These are phyloP conservation scores for Xanthorhoe designata DNA, from an alignment of 2,888 invertebrate species.

Conservation along the genomic window DNA sequence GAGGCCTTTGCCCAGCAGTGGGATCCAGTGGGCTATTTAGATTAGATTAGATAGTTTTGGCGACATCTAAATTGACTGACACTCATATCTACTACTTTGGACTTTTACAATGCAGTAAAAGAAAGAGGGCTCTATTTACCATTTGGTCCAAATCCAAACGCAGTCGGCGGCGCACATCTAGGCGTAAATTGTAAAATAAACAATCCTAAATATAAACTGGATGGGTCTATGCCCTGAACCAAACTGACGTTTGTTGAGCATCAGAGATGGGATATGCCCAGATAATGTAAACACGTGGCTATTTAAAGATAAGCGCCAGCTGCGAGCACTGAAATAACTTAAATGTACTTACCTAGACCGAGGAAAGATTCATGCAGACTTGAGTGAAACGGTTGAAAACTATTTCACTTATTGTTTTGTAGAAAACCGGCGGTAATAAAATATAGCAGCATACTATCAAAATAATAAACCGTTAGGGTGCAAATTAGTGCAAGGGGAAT, in stretches of 20 bases:
- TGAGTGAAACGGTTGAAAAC: too few relatives aligned
- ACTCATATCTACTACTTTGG: too few relatives aligned
- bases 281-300: slow-evolving; percentile 3
- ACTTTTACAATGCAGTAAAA: too few relatives aligned
- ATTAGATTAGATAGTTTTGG: too few relatives aligned
- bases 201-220: slow-evolving; percentile 31
- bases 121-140: slow-evolving; percentile 11
- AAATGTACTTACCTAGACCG: slow-evolving; percentile 1
- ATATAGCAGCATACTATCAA: too few relatives aligned
- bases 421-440: too few relatives aligned
- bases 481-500: too few relatives aligned
- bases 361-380: not conserved
- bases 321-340: slow-evolving; percentile 2
- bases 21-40: too few relatives aligned
- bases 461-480: too few relatives aligned
- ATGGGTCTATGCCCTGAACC: slow-evolving; percentile 30
- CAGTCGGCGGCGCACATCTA: slow-evolving; percentile 15
- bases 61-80: too few relatives aligned
- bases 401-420: too few relatives aligned
- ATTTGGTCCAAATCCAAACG: slow-evolving; percentile 22
- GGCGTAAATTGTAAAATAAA: slow-evolving; percentile 33
- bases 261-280: slow-evolving; percentile 9
- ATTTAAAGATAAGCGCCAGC: slow-evolving; percentile 25
- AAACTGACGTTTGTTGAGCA: slow-evolving; percentile 24
- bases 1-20: too few relatives aligned